These are phyloP conservation scores for Sakesphorus luctuosus DNA, from an alignment of 2,113 vertebrate genomes.

Conservation along the genomic window DNA sequence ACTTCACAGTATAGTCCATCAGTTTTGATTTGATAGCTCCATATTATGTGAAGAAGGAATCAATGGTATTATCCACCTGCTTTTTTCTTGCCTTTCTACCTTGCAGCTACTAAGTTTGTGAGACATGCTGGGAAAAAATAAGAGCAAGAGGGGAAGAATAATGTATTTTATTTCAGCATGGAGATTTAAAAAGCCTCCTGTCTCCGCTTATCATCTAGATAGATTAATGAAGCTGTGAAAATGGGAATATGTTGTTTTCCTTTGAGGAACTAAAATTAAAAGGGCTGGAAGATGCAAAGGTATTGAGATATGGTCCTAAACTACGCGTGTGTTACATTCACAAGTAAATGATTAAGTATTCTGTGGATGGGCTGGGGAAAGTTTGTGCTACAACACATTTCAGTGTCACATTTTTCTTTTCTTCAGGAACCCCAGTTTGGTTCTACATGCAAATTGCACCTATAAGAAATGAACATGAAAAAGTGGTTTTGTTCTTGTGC, in stretches of 20 bases:
- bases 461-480: slow-evolving; percentile 97
- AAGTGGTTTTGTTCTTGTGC: slow-evolving; percentile 96
- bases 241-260: not conserved
- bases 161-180: not conserved
- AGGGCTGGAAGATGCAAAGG: not conserved
- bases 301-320: not conserved
- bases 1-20: not conserved
- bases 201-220: not conserved
- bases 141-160: not conserved
- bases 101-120: not conserved
- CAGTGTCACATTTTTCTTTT: slow-evolving; percentile 7
- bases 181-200: not conserved
- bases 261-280: not conserved
- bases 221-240: not conserved
- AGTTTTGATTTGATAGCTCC: not conserved
- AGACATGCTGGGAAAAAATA: not conserved
- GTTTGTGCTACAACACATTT: not conserved
- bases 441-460: slow-evolving; percentile 99
- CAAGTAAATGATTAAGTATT: not conserved
- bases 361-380: not conserved
- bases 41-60: not conserved
- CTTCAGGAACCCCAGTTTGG: slow-evolving; percentile 94
- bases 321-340: not conserved
- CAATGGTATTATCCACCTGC: not conserved
- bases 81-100: not conserved